Conservation (phyloP, 1,140 invertebrate species). For the Atta colombica region DNA sequence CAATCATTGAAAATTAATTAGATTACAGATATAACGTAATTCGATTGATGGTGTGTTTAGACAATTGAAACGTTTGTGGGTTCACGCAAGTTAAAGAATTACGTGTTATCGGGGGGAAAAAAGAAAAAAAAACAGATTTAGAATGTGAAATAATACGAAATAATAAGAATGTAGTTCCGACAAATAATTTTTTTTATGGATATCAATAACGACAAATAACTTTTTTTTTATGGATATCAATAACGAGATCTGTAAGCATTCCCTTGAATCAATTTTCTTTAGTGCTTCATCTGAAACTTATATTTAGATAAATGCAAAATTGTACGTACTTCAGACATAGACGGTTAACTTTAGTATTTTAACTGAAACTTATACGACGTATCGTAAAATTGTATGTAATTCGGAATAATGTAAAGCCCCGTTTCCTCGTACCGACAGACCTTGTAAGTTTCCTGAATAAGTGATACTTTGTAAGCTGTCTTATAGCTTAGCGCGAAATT, state of each 20-base stretch:
- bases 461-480: slow-evolving; percentile 45
- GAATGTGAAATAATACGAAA: neutral
- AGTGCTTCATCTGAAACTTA: neutral
- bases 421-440: slow-evolving; percentile 2
- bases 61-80: neutral
- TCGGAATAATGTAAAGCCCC: slow-evolving; percentile 41
- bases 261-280: neutral
- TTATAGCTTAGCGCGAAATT: slow-evolving; percentile 48
- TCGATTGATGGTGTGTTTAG: neutral
- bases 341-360: slow-evolving; percentile 20
- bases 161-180: neutral
- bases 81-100: neutral
- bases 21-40: neutral
- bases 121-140: neutral
- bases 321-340: too few relatives aligned
- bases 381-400: slow-evolving; percentile 31
- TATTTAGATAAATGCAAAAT: neutral
- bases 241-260: neutral
- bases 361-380: neutral
- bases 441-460: slow-evolving; percentile 58
- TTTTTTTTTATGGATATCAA: neutral
- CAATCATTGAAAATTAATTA: slow-evolving; percentile 39
- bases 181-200: neutral
- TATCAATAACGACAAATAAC: too few relatives aligned
- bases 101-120: neutral